A percentile compares a stretch with the other conserved stretches of the same genome.
These are phyloP conservation scores for Nasalis larvatus DNA, from an alignment of 2,113 vertebrate genomes.

Conservation along the genomic window DNA sequence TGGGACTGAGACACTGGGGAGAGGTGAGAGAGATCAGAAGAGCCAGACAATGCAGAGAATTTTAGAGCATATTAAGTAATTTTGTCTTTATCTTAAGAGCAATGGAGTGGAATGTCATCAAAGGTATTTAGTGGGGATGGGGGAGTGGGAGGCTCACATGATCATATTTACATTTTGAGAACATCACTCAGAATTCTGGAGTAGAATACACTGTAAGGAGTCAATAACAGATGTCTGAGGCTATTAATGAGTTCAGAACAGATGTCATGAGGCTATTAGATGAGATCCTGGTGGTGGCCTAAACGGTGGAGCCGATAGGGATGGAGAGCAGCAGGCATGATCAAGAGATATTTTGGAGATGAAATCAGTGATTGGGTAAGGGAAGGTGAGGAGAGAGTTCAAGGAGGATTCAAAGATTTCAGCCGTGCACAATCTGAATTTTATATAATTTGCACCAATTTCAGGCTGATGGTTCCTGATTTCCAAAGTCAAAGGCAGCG, in stretches of 20 bases:
- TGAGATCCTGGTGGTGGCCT: not conserved
- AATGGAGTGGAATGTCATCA: not conserved
- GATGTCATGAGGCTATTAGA: not conserved
- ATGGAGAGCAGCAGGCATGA: not conserved
- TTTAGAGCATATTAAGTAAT: not conserved
- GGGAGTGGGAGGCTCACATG: not conserved
- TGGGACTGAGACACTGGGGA: not conserved
- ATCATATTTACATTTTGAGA: not conserved
- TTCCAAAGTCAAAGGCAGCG: slow-evolving; percentile 31
- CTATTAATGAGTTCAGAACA: not conserved
- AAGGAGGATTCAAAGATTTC: not conserved
- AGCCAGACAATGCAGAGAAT: no score
- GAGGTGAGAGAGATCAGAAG: not conserved
- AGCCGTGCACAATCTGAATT: not conserved
- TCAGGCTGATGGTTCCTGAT: not conserved
- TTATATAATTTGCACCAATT: not conserved
- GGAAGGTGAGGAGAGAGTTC: not conserved
- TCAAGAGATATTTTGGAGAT: not conserved
- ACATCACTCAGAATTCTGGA: not conserved
- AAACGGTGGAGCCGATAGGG: not conserved
- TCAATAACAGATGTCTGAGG: not conserved
- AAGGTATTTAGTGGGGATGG: not conserved
- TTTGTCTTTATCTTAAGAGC: not conserved
- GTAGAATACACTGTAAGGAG: not conserved
- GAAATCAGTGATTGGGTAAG: not conserved